Percentiles rank a stretch among this genome's conserved stretches.
Conservation (phyloP, 2,888 invertebrate genomes). For the Creontiades dilutus region DNA sequence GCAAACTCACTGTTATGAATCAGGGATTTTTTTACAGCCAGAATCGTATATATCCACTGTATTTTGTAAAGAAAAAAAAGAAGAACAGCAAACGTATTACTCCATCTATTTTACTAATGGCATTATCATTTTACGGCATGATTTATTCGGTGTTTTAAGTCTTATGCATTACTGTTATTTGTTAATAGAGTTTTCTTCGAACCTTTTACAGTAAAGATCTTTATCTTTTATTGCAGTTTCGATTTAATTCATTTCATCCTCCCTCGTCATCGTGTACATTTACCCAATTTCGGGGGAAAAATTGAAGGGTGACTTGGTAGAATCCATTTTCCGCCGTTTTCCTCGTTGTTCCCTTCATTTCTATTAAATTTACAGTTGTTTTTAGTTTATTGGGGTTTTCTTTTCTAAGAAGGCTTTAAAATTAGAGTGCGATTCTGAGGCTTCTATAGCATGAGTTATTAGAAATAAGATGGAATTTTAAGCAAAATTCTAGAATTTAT, state of each 20-base stretch:
- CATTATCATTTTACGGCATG: constrained; percentile 70
- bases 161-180: constrained; percentile 74
- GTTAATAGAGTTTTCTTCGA: constrained; percentile 74
- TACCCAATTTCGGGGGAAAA: too few relatives aligned
- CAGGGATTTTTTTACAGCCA: constrained; percentile 74
- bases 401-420: too few relatives aligned
- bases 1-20: constrained; percentile 72
- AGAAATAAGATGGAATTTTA: too few relatives aligned
- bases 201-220: constrained; percentile 74
- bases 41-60: constrained; percentile 70
- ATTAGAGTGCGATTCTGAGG: too few relatives aligned
- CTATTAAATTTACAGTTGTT: too few relatives aligned
- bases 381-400: too few relatives aligned
- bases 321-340: background rate
- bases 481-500: too few relatives aligned
- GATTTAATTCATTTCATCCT: constrained; percentile 29
- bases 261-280: background rate
- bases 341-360: too few relatives aligned
- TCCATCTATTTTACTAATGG: constrained; percentile 64
- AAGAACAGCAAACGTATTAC: constrained; percentile 54
- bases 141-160: constrained; percentile 61
- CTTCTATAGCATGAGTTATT: too few relatives aligned
- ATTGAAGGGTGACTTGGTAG: background rate
- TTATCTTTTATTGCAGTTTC: constrained; percentile 67
- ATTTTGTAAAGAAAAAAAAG: constrained; percentile 68